These are phyloP conservation scores for Gibbula magus DNA, from an alignment of 2,888 invertebrate genomes.

Conservation along the genomic window DNA sequence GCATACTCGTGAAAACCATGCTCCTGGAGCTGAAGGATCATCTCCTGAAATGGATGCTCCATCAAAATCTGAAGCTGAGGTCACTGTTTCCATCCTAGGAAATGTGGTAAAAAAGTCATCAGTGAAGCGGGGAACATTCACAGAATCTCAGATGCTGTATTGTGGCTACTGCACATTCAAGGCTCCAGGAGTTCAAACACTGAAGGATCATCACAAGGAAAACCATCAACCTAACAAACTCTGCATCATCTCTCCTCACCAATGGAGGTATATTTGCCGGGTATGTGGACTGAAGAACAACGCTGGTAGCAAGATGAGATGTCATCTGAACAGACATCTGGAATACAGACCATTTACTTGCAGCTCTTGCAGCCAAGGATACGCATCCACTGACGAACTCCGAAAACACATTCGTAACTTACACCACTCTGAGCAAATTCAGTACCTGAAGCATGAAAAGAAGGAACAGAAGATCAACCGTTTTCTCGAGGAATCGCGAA, in stretches of 20 bases:
- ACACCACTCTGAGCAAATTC: slow-evolving; percentile 44
- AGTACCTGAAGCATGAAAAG: slow-evolving; percentile 40
- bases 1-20: slow-evolving; percentile 23
- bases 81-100: background rate
- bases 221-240: background rate
- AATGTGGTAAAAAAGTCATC: background rate
- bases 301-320: slow-evolving; percentile 47
- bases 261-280: slow-evolving; percentile 41
- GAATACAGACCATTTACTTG: slow-evolving; percentile 48
- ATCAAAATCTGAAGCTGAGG: background rate
- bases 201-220: slow-evolving; percentile 10
- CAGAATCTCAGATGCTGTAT: background rate
- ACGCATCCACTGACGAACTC: slow-evolving; percentile 48
- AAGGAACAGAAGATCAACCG: slow-evolving; percentile 41
- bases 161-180: slow-evolving; percentile 23
- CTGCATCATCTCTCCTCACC: slow-evolving; percentile 13
- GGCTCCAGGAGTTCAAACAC: background rate
- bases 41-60: background rate
- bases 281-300: slow-evolving; percentile 44
- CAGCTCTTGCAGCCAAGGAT: slow-evolving; percentile 40
- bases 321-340: slow-evolving; percentile 47
- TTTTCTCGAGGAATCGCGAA: slow-evolving; percentile 38
- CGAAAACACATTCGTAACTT: slow-evolving; percentile 42
- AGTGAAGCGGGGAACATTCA: slow-evolving; percentile 20
- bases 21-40: background rate